phyloP scores from a whole-genome alignment of 2,797 vertebrate species.

The Hippopotamyrus pictus region DNA sequence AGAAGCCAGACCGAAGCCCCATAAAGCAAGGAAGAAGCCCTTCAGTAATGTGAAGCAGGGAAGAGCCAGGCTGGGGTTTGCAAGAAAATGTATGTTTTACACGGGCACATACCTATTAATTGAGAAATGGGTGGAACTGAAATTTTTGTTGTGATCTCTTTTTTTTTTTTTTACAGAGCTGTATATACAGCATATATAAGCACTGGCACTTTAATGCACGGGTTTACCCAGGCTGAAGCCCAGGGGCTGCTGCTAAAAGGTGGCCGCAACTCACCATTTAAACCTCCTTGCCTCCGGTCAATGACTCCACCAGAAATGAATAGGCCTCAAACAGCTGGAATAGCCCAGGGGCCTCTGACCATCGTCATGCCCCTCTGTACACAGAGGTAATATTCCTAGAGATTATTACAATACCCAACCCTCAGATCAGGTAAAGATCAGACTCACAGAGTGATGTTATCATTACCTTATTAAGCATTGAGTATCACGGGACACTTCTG shows the following conservation, averaged over 20 bases:
- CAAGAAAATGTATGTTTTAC: neutral
- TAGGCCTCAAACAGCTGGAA: neutral
- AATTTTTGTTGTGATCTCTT: neutral
- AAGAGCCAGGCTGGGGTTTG: neutral
- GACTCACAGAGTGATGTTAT: conserved; percentile 31
- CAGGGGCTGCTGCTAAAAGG: neutral
- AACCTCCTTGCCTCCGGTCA: neutral
- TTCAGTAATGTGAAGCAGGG: neutral
- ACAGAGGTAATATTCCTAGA: neutral
- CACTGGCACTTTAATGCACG: neutral
- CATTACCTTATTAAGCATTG: conserved; percentile 10
- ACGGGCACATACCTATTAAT: neutral
- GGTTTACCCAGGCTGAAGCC: neutral
- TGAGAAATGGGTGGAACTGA: neutral
- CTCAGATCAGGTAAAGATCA: conserved; percentile 15
- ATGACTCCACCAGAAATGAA: neutral
- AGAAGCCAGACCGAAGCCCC: neutral
- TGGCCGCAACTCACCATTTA: neutral
- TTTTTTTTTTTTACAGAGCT: neutral
- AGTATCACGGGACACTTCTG: conserved; percentile 8
- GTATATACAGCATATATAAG: neutral
- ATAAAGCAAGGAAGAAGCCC: neutral
- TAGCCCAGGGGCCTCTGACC: neutral
- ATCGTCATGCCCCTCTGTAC: neutral
- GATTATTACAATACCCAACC: conserved; percentile 24